phyloP scores from a whole-genome alignment of 2,113 vertebrate species.

The Gymnocephalus cernua region DNA sequence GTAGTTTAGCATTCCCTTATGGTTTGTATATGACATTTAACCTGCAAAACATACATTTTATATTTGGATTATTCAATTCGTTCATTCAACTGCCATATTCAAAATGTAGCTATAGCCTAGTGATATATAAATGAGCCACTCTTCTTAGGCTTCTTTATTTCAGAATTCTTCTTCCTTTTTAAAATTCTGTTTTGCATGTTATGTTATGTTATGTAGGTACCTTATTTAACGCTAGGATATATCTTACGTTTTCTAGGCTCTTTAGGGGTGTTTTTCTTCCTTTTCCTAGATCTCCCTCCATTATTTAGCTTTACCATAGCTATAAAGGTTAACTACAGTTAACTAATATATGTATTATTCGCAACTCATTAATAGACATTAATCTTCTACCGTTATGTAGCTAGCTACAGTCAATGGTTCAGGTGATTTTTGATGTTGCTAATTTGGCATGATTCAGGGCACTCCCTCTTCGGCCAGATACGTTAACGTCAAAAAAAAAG shows the following conservation, averaged over 20 bases:
- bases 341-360: not conserved
- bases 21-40: not conserved
- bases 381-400: not conserved
- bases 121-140: not conserved
- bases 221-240: too few species aligned
- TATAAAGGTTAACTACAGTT: not conserved
- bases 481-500: slow-evolving; percentile 5
- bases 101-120: not conserved
- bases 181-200: too few species aligned
- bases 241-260: not conserved
- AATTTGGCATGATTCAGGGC: not conserved
- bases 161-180: not conserved
- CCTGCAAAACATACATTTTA: not conserved
- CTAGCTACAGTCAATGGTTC: not conserved
- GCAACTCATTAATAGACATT: not conserved
- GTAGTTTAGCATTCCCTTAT: not conserved
- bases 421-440: not conserved
- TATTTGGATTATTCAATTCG: not conserved
- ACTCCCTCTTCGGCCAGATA: not conserved
- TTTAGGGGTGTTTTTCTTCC: not conserved
- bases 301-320: not conserved
- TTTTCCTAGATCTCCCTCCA: not conserved
- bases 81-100: not conserved
- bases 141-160: not conserved
- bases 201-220: not conserved